Base-by-base conservation (phyloP, 2,797 vertebrate species). In the Danionella dracula region DNA sequence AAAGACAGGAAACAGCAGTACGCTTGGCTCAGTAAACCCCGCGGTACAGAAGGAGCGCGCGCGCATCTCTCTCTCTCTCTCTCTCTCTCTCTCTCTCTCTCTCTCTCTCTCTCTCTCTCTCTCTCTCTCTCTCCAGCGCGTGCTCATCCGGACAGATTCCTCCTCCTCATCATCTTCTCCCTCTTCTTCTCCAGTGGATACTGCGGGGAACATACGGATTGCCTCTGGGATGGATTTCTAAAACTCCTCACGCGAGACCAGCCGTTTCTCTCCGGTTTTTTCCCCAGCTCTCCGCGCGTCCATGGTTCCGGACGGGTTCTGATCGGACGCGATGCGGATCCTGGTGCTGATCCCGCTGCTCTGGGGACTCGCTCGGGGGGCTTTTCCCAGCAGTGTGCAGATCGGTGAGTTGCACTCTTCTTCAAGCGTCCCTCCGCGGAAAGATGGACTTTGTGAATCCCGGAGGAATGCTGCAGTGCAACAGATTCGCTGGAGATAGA, bases 381-480 rank as follows among this genome's bases (percentile, higher is more conserved):
- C 95, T 90, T 99, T 99, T 92, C 96, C 96, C 81, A 97, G 94
- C 94, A 97, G 94, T 64, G 96, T 98, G 79, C 96, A 98, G 86
- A 98, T 99, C 92, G 96, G 96, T 99, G 87, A 97, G 90, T 90
- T 66, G 3, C 10, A 41, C 42, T 51, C 56, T 66, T 71, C 19
- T 20, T 27, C 6, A 3, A 27, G 23, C 23, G 6, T 27, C 23
- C 23, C 23, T 23, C n/a, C 32, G 27, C 10, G 38, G 12, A 60
- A n/a, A 46, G 5, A 27, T 8, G 12, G 4, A 59, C 54, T 57
- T 57, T 41, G 29, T 27, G 16, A 41, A 55, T 10, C 12, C 53
- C 34, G 10, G 17, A 34, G 56, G 41, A 59, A 59, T 41, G 31
- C 41, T 11, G 54, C 38, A 42, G 23, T 31, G 54, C 54, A 57